Evolutionary conservation across 2,113 vertebrate species (phyloP).

Genomic region (Xyrauchen texanus): DNA sequence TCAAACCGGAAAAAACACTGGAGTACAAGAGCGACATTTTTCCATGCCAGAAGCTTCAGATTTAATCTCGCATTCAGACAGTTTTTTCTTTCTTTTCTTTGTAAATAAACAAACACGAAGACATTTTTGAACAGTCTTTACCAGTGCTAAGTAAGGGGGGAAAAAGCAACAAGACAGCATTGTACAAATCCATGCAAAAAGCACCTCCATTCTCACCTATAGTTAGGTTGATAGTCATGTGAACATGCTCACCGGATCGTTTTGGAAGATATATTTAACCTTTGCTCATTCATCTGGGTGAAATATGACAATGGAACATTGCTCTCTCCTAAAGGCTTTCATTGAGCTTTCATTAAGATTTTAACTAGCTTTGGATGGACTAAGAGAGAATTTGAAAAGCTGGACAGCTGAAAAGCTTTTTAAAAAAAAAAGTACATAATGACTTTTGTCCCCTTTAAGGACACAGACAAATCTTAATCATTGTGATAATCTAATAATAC

Average conservation of each 20-base stretch:
- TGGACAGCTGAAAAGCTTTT: not conserved
- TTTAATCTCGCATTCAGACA: not conserved
- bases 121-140: constrained; percentile 20
- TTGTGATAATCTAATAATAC: not conserved
- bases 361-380: not conserved
- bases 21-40: constrained; percentile 26
- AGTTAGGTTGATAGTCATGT: constrained; percentile 11
- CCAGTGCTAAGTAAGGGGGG: constrained; percentile 7
- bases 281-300: constrained; percentile 2
- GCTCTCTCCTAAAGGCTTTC: too few species aligned
- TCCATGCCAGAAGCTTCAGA: not conserved
- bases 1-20: constrained; percentile 33
- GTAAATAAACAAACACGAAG: constrained; percentile 19
- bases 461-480: not conserved
- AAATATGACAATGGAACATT: constrained; percentile 2
- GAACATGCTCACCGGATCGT: not conserved
- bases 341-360: not conserved
- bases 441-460: not conserved
- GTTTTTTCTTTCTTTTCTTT: constrained; percentile 30
- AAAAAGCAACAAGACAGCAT: constrained; percentile 1
- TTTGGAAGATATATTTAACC: constrained; percentile 23
- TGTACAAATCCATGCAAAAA: constrained; percentile 43
- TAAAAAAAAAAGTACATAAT: not conserved
- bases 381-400: not conserved
- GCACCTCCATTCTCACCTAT: not conserved